Evolutionary conservation across 2,888 invertebrate species (phyloP).

Genomic region (Lepas anatifera): DNA sequence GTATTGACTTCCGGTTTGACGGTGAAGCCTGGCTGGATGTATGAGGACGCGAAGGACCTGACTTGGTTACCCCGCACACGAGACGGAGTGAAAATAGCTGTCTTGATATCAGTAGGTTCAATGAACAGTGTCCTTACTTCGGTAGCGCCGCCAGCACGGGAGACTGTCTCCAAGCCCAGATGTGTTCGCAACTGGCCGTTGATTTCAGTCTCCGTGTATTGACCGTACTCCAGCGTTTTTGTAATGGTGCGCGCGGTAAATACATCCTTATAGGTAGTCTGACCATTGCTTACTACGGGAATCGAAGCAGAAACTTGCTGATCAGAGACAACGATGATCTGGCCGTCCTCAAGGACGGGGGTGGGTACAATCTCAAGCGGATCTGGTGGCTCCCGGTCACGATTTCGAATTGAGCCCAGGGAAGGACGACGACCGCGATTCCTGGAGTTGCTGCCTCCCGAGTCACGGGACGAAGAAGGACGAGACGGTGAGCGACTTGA

Average conservation of each 20-base stretch:
- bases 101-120: conserved; percentile 22
- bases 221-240: conserved; percentile 20
- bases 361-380: conserved; percentile 17
- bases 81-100: conserved; percentile 16
- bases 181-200: conserved; percentile 20
- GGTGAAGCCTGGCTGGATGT: neutral
- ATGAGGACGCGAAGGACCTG: conserved; percentile 14
- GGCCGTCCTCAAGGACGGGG: conserved; percentile 19
- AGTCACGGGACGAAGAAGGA: neutral
- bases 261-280: conserved; percentile 23
- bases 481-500: neutral
- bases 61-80: conserved; percentile 18
- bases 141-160: conserved; percentile 15
- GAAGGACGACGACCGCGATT: too few species aligned
- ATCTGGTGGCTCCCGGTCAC: conserved; percentile 17
- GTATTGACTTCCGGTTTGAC: conserved; percentile 15
- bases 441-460: too few species aligned
- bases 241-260: conserved; percentile 24
- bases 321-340: conserved; percentile 21
- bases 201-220: conserved; percentile 24
- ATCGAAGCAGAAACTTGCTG: conserved; percentile 22
- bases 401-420: neutral
- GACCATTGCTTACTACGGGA: conserved; percentile 21
- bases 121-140: conserved; percentile 21
- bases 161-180: conserved; percentile 14